Conservation (phyloP, 2,797 vertebrate species). For the Capromys pilorides region DNA sequence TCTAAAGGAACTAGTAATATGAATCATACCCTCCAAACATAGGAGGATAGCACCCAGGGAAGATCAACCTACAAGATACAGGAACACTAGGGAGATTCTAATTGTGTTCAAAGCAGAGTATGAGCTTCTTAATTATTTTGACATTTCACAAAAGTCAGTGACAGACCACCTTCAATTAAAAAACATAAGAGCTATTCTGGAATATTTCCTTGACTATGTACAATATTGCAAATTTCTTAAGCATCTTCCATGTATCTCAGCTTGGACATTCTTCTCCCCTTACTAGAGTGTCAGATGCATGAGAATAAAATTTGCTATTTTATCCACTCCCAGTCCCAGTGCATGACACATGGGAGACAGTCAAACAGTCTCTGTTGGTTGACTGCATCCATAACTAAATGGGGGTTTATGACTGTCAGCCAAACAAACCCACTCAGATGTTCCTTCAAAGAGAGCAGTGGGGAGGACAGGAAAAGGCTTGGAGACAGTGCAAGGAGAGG, state of each 20-base stretch:
- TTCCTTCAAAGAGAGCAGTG: neutral
- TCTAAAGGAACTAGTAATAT: neutral
- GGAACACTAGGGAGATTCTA: too few species aligned
- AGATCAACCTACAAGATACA: neutral
- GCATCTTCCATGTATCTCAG: neutral
- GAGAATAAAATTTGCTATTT: neutral
- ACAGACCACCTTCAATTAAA: neutral
- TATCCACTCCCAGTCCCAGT: neutral
- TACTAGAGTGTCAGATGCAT: neutral
- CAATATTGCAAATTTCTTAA: neutral
- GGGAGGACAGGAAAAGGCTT: too few species aligned
- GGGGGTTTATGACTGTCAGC: too few species aligned
- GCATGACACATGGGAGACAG: neutral
- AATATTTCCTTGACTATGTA: neutral
- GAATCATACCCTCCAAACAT: too few species aligned
- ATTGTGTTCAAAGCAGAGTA: neutral
- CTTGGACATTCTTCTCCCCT: neutral
- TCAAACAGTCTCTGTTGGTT: neutral
- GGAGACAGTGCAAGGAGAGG: rapidly evolving
- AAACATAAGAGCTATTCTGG: neutral
- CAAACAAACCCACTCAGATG: neutral
- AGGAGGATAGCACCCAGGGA: neutral
- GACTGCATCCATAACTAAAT: neutral
- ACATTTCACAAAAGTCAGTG: neutral
- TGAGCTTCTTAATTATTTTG: neutral